Conservation (phyloP, 1,140 invertebrate species). For the Anastatus disparis region DNA sequence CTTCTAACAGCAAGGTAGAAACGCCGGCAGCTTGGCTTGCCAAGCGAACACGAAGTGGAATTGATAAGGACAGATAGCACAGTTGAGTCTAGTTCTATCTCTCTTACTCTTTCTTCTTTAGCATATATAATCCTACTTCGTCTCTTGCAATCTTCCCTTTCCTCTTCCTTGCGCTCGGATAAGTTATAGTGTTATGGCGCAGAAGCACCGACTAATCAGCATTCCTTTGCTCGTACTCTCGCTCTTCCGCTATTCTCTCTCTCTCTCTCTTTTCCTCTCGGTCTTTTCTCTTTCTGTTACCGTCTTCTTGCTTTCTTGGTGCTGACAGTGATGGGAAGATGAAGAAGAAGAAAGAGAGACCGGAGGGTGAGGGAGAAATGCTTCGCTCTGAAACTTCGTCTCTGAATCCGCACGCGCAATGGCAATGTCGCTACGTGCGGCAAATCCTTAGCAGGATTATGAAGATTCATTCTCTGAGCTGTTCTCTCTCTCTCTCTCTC, state of each 20-base stretch:
- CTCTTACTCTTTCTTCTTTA: not conserved
- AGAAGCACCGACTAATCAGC: conserved; percentile 66
- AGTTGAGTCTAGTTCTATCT: not conserved
- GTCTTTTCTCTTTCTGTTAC: too few species aligned
- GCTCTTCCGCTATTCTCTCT: conserved; percentile 37
- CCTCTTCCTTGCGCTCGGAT: conserved; percentile 48
- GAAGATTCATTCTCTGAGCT: conserved; percentile 44
- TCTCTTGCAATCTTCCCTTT: conserved; percentile 33
- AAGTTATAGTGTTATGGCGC: conserved; percentile 66
- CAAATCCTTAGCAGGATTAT: conserved; percentile 64
- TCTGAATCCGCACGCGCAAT: conserved; percentile 31
- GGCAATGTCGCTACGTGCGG: conserved; percentile 61
- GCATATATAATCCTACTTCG: conserved; percentile 29
- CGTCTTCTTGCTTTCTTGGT: conserved; percentile 34
- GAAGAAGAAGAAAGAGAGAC: not conserved
- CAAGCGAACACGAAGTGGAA: conserved; percentile 35
- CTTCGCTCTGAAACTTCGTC: conserved; percentile 55
- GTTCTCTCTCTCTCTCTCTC: conserved; percentile 19
- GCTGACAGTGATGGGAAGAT: conserved; percentile 18
- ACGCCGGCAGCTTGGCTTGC: not conserved
- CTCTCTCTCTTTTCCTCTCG: not conserved
- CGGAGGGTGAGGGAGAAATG: conserved; percentile 25
- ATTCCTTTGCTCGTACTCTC: conserved; percentile 55
- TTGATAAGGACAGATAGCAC: conserved; percentile 43
- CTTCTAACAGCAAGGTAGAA: not conserved